Conservation (phyloP, 2,797 vertebrate species). For the Nannoperca obscura region DNA sequence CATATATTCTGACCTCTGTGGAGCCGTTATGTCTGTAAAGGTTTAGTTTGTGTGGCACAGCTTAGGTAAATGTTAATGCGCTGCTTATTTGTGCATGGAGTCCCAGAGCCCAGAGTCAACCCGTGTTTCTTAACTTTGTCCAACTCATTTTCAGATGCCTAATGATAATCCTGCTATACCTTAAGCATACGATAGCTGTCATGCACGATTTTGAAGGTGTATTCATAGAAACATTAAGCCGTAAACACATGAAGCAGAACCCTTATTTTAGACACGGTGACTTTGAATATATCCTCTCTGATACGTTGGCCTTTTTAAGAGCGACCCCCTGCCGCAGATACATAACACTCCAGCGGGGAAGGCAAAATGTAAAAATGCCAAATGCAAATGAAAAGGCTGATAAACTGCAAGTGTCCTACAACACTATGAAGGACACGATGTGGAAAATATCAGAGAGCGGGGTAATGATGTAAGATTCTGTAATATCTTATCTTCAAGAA, state of each 20-base stretch:
- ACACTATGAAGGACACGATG: constrained; percentile 38
- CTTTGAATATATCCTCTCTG: background rate
- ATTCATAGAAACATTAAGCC: background rate
- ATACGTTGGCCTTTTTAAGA: background rate
- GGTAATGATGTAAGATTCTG: constrained; percentile 62
- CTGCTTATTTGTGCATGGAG: background rate
- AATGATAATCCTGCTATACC: background rate
- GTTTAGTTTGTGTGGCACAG: background rate
- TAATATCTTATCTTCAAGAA: constrained; percentile 60
- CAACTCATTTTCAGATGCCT: background rate
- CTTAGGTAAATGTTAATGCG: background rate
- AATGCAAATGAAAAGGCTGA: constrained; percentile 50
- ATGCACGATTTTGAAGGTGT: background rate
- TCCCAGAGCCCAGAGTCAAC: background rate
- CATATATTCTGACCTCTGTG: background rate
- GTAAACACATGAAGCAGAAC: background rate
- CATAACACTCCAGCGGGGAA: constrained; percentile 23
- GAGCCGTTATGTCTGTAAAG: background rate
- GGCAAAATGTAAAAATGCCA: constrained; percentile 32
- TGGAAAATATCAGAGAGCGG: constrained; percentile 32
- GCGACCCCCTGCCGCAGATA: background rate
- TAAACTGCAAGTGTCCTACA: constrained; percentile 40
- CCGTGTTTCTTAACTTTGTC: too few species aligned
- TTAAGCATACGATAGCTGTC: background rate
- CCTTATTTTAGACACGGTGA: background rate